These are phyloP conservation scores for Chamaetylas fuelleborni DNA, from an alignment of 2,113 vertebrate genomes.

Conservation along the genomic window DNA sequence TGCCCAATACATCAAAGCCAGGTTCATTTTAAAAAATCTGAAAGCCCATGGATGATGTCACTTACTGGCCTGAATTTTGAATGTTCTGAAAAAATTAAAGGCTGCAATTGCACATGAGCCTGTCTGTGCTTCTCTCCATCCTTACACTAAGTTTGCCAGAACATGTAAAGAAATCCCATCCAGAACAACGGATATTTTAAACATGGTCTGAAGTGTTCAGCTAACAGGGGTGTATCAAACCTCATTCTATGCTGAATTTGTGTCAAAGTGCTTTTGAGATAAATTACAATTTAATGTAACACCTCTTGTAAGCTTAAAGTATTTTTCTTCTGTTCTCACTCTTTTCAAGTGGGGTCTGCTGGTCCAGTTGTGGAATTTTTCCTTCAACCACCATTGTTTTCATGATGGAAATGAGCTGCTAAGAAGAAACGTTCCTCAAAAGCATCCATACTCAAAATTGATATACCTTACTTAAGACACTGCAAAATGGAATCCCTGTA, in stretches of 20 bases:
- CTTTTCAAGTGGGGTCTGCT: neutral
- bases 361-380: neutral
- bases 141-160: neutral
- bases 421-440: neutral
- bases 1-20: neutral
- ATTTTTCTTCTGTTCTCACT: neutral
- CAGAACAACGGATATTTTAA: neutral
- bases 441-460: neutral
- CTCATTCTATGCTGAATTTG: neutral
- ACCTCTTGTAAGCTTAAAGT: neutral
- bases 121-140: neutral
- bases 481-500: neutral
- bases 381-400: neutral
- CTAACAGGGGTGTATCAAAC: neutral
- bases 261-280: slow-evolving; percentile 9
- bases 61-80: neutral
- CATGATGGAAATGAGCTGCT: neutral
- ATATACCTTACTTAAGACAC: neutral
- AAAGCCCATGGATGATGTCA: neutral
- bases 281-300: neutral
- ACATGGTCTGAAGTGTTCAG: neutral
- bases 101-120: neutral
- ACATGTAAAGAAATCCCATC: neutral
- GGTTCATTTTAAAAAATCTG: neutral
- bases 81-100: neutral